A percentile compares a stretch with the other conserved stretches of the same genome.
phyloP scores from a whole-genome alignment of 2,113 vertebrate species.

The Stercorarius parasiticus region DNA sequence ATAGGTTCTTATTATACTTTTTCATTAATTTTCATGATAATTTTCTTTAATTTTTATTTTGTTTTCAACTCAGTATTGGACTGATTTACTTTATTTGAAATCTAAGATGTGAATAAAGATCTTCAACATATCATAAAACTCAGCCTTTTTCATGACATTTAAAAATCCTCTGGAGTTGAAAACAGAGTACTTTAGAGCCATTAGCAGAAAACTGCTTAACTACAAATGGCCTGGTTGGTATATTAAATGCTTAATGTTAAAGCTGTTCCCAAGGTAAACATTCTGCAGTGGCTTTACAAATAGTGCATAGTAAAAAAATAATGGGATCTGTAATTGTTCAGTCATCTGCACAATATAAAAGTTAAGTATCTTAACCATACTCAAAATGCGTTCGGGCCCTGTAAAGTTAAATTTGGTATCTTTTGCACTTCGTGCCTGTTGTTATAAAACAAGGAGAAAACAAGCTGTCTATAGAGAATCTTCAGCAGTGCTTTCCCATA shows the following conservation, averaged over 20 bases:
- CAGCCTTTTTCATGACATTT: not conserved
- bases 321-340: not conserved
- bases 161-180: not conserved
- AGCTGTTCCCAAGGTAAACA: constrained; percentile 6
- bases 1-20: not conserved
- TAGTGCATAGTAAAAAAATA: constrained; percentile 17
- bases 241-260: constrained; percentile 6
- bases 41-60: not conserved
- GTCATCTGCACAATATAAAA: not conserved
- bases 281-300: constrained; percentile 8
- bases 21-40: not conserved
- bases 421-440: not conserved
- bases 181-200: constrained; percentile 25
- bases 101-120: not conserved
- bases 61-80: not conserved
- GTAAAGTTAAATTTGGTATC: not conserved
- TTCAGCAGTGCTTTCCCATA: constrained; percentile 79
- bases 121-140: not conserved
- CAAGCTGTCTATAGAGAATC: constrained; percentile 61
- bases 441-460: constrained; percentile 61
- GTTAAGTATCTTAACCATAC: not conserved
- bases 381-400: not conserved
- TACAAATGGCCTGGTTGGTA: not conserved
- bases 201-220: constrained; percentile 3
- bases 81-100: not conserved